Conservation (phyloP, 2,113 vertebrate genomes). For the Anolis sagrei region DNA sequence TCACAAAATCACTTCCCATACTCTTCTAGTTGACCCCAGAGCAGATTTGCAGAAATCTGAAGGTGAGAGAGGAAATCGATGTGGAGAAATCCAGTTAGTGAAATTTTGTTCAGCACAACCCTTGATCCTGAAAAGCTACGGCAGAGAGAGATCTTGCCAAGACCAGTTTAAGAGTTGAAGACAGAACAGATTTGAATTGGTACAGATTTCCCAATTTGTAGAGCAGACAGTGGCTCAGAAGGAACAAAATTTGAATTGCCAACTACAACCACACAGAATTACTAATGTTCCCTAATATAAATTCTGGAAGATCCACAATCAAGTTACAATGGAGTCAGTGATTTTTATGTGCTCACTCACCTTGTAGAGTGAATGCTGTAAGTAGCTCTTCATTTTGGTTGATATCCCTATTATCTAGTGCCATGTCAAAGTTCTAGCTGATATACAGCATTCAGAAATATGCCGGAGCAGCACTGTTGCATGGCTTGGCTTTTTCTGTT, state of each 20-base stretch:
- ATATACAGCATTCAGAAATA: constrained; percentile 1
- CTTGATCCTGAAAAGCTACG: neutral
- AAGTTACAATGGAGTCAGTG: neutral
- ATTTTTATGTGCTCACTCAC: constrained; percentile 64
- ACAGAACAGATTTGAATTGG: neutral
- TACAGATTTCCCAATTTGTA: neutral
- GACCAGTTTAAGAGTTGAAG: neutral
- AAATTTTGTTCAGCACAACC: neutral
- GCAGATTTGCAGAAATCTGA: neutral
- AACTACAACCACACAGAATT: constrained; percentile 27
- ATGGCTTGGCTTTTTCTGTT: neutral
- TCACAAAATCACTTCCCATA: neutral
- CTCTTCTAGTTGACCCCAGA: neutral
- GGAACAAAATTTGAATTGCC: neutral
- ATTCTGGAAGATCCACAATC: constrained; percentile 18
- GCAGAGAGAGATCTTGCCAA: neutral
- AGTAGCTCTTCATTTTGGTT: constrained; percentile 76
- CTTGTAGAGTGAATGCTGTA: constrained; percentile 68
- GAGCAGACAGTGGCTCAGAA: neutral
- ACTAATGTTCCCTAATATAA: neutral
- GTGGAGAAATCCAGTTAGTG: too few relatives aligned
- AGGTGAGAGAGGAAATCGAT: neutral
- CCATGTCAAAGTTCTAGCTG: constrained; percentile 63
- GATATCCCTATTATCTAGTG: constrained; percentile 60
- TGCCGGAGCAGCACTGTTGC: constrained; percentile 14